Evolutionary conservation across 2,888 invertebrate genomes (phyloP).

Genomic region (Scrobipalpa costella): DNA sequence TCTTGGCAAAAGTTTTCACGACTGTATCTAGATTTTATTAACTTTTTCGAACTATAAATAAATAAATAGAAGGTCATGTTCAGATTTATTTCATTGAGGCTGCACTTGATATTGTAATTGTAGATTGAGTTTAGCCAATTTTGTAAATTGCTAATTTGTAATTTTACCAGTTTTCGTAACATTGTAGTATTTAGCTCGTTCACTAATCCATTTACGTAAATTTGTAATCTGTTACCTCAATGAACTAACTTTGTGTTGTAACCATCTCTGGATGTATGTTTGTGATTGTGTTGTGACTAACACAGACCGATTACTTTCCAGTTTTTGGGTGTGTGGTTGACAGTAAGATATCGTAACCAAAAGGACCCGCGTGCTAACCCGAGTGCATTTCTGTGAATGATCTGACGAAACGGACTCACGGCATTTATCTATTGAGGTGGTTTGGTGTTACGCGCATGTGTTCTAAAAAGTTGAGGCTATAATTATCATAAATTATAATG

Average conservation of each 20-base stretch:
- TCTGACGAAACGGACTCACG: slow-evolving; percentile 60
- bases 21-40: slow-evolving; percentile 10
- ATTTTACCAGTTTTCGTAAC: not conserved
- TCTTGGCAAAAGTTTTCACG: slow-evolving; percentile 1
- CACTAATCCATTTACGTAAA: slow-evolving; percentile 21
- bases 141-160: not conserved
- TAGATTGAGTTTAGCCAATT: not conserved
- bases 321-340: slow-evolving; percentile 98
- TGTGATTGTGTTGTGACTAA: too few species aligned
- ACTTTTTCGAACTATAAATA: slow-evolving; percentile 12
- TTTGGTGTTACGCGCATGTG: slow-evolving; percentile 61
- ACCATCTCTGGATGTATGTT: slow-evolving; percentile 20
- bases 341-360: slow-evolving; percentile 98
- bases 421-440: slow-evolving; percentile 69
- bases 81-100: slow-evolving; percentile 27
- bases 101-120: not conserved
- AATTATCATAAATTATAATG: not conserved
- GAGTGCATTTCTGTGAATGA: slow-evolving; percentile 96
- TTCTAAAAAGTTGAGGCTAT: slow-evolving; percentile 34
- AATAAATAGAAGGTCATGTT: slow-evolving; percentile 14
- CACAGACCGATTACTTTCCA: slow-evolving; percentile 79
- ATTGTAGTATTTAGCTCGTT: slow-evolving; percentile 27
- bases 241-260: slow-evolving; percentile 22
- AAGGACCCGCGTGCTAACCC: slow-evolving; percentile 98
- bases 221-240: not conserved